Percentiles rank a stretch among this genome's conserved stretches.
phyloP scores from a whole-genome alignment of 2,797 vertebrate species.

The Tenualosa thibaudeaui region DNA sequence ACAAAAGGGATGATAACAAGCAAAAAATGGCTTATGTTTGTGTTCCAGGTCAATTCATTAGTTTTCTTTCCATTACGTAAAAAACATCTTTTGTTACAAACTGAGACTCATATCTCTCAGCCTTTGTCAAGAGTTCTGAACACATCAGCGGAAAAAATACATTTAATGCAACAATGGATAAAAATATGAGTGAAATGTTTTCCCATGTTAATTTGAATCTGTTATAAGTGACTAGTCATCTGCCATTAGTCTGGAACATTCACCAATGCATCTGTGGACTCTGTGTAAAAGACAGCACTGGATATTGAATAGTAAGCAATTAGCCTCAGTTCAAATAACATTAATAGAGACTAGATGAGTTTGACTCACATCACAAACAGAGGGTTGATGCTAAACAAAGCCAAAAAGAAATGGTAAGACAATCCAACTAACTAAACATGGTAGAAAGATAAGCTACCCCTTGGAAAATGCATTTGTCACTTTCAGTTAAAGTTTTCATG shows the following conservation, averaged over 20 bases:
- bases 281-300: background rate
- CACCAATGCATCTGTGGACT: background rate
- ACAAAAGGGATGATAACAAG: constrained; percentile 32
- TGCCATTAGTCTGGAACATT: background rate
- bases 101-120: background rate
- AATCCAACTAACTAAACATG: background rate
- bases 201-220: background rate
- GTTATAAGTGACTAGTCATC: background rate
- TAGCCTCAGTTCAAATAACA: background rate
- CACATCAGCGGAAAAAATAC: background rate
- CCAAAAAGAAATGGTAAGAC: background rate
- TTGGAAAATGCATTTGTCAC: background rate
- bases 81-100: background rate
- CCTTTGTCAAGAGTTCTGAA: background rate
- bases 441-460: background rate
- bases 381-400: background rate
- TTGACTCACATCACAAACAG: background rate
- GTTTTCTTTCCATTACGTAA: background rate
- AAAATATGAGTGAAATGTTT: background rate
- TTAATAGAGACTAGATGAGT: background rate
- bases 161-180: background rate
- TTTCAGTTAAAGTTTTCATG: background rate
- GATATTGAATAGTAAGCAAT: background rate
- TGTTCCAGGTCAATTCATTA: constrained; percentile 6
- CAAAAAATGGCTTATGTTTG: background rate